Evolutionary conservation across 2,888 invertebrate species (phyloP), one percentile per base, ranked within the genome.

Genomic region (Horisme vitalbata): DNA sequence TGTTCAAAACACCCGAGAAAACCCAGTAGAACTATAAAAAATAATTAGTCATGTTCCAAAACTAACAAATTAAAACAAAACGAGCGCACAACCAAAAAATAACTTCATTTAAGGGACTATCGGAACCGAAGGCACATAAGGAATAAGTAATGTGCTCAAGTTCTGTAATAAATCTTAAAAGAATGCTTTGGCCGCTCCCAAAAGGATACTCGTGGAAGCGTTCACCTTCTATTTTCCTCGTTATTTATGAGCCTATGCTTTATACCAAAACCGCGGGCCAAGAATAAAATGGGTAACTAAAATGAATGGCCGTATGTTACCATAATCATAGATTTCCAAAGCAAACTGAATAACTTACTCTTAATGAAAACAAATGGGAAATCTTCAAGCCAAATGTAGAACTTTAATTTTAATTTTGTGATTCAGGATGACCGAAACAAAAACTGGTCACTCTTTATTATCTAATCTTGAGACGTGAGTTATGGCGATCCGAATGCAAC

Each of bases 141-240:
- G 84, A 85, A 87, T 87, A 87, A 88, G 84, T 85, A 86, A 87
- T 87, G 86, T 80, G 78, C 75, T 78, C 83, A 88, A 88, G 79
- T 88, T 88, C 76, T 73, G 81, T 80, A 85, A 89, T 89, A 88
- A 89, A 89, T 89, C 88, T 88, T 83, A 84, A 86, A 89, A 89
- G 86, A 89, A 89, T 88, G 86, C 88, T 88, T 80, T 84, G 84
- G 81, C 76, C 82, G 83, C 75, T 85, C 88, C 88, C 87, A 81
- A 88, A 89, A 88, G 88, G 88, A 87, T 86, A 85, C 88, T 85
- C 79, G 71, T 83, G 79, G 83, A 84, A 85, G 83, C 85, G 66
- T 86, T 86, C 87, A 87, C 88, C 87, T 89, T 87, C 87, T 87
- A 88, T 88, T 88, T 87, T 79, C 83, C 82, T 63, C 64, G 84